These are phyloP conservation scores for Gnathonemus longibarbis DNA, from an alignment of 2,113 vertebrate species.

Conservation along the genomic window DNA sequence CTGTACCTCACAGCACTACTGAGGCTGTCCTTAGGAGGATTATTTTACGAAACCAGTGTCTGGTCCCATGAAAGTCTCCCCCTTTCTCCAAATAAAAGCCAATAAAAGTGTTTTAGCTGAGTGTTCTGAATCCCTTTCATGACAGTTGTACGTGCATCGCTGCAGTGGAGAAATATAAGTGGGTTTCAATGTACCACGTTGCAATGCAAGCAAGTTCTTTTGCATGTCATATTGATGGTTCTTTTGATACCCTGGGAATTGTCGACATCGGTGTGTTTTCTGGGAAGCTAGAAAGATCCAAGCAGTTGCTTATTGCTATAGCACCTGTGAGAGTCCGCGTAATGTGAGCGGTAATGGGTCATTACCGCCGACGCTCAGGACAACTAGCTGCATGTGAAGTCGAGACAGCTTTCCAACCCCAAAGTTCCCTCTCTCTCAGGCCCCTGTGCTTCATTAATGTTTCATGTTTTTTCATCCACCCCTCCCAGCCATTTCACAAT, in stretches of 20 bases:
- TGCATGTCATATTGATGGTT: background rate
- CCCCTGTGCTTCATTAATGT: background rate
- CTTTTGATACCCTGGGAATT: background rate
- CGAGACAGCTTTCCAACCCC: background rate
- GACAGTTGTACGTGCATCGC: background rate
- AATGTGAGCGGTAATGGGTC: background rate
- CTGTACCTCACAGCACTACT: background rate
- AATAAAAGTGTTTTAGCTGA: background rate
- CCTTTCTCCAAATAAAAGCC: background rate
- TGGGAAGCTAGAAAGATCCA: background rate
- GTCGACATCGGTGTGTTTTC: background rate
- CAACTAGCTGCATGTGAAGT: background rate
- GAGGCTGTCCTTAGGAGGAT: background rate
- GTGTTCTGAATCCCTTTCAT: background rate
- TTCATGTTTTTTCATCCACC: background rate
- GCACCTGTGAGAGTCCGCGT: background rate
- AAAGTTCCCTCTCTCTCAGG: background rate
- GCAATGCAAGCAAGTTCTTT: background rate
- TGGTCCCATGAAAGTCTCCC: background rate
- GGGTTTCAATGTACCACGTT: background rate
- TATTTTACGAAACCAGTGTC: background rate
- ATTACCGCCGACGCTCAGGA: background rate
- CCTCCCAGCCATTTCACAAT: background rate
- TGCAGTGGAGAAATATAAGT: background rate
- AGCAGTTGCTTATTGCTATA: background rate